Evolutionary conservation across 2,888 invertebrate genomes (phyloP), one percentile per base, ranked within the genome.

Genomic region (Chymomyza amoena): DNA sequence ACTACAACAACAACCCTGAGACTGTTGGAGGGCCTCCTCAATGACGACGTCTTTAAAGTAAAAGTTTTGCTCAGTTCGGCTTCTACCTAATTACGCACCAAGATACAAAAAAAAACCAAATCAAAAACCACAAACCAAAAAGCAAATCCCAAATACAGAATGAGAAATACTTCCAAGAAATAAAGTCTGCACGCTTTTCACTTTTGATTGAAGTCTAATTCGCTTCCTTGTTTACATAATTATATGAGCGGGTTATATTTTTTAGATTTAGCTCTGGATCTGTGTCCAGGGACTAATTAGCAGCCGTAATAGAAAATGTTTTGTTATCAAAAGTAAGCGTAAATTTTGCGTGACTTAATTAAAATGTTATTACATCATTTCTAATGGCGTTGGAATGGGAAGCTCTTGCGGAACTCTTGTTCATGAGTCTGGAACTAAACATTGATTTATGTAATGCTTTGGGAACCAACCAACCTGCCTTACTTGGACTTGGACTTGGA

Each of bases 301-400:
- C 82, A 84, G 80, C 69, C 71, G 71, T 84, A 81, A 72, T 71
- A 64, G 71, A 72, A 72, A 71, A 76, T 70, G 64, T 60, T 67
- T 72, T 75, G 73, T 20, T 32, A 18, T 18, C 54, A 54, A 20
- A 78, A 78, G 84, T 81, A 78, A 81, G 86, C 79, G 79, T 76
- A 78, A 73, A 81, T 84, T 86, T 83, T 84, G 87, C 85, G 85
- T 87, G 82, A 87, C 87, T 87, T 80, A 78, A 81, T 87, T 87
- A 83, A 80, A 76, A 81, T 69, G 51, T 68, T 84, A 84, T 84
- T 87, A 87, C 78, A 84, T 81, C 87, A 82, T 73, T 78, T 73
- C 68, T 54, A 83, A 82, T 84, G 82, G 78, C 61, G 69, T 60
- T 20, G n/a, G 60, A 59, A 62, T 56, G 51, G 25, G 50, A 25